A percentile compares a stretch with the other conserved stretches of the same genome.
These are phyloP conservation scores for Acyrthosiphon pisum DNA, from an alignment of 1,140 invertebrate species.

Conservation along the genomic window DNA sequence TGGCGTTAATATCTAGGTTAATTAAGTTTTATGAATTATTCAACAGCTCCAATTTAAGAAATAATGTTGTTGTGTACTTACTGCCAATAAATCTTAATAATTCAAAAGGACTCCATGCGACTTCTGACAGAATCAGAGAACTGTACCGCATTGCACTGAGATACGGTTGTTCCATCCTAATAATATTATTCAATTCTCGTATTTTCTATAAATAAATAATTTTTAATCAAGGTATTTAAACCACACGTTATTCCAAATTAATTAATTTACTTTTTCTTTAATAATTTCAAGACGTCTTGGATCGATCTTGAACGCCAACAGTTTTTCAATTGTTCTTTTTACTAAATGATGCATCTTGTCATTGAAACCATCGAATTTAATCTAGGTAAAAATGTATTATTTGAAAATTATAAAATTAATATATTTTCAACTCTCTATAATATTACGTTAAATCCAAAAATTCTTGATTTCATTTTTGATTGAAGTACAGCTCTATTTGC, in stretches of 20 bases:
- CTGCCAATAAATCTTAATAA: conserved; percentile 78
- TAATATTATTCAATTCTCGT: conserved; percentile 81
- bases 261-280: conserved; percentile 78
- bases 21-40: conserved; percentile 48
- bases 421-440: background rate
- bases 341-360: conserved; percentile 88
- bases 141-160: conserved; percentile 92
- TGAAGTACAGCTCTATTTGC: conserved; percentile 87
- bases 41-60: background rate
- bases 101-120: conserved; percentile 88
- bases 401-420: conserved; percentile 38
- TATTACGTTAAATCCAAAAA: conserved; percentile 80
- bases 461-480: conserved; percentile 78
- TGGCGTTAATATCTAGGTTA: conserved; percentile 74
- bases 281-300: conserved; percentile 86
- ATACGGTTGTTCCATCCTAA: conserved; percentile 89
- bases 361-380: conserved; percentile 87
- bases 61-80: conserved; percentile 63
- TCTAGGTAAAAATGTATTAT: conserved; percentile 67
- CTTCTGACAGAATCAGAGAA: conserved; percentile 80
- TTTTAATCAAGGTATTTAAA: background rate
- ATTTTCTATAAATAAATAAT: conserved; percentile 69
- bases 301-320: conserved; percentile 83
- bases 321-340: conserved; percentile 84
- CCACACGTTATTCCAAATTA: background rate